Evolutionary conservation across 2,113 vertebrate genomes (phyloP).

Genomic region (Grantiella picta): DNA sequence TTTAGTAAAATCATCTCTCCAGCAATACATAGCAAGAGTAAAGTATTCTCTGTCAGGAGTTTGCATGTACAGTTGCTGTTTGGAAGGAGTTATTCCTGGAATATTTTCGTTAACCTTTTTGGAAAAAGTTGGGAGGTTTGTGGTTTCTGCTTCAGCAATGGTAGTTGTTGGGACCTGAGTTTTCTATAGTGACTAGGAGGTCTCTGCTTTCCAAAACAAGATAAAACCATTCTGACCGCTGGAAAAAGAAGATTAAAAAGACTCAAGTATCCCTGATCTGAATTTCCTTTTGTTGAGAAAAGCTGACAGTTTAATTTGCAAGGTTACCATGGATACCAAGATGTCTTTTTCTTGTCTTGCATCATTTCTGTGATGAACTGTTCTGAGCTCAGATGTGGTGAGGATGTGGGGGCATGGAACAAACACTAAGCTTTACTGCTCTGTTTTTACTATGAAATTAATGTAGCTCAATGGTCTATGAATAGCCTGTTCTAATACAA

Average conservation of each 20-base stretch:
- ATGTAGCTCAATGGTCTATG: background rate
- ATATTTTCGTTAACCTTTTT: background rate
- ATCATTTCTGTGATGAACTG: background rate
- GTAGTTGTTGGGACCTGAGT: background rate
- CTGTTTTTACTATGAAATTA: background rate
- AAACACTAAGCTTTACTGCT: background rate
- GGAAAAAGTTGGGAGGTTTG: background rate
- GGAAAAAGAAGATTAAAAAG: background rate
- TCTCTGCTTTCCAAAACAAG: constrained; percentile 1
- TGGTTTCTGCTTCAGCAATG: background rate
- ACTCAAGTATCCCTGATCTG: background rate
- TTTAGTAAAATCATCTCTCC: background rate
- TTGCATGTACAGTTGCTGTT: background rate
- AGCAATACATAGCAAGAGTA: background rate
- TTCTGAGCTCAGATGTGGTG: background rate
- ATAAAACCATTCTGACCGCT: background rate
- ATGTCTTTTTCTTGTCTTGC: background rate
- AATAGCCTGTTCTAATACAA: background rate
- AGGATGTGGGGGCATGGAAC: background rate
- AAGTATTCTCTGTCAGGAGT: background rate
- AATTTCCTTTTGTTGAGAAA: constrained; percentile 13
- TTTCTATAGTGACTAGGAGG: background rate
- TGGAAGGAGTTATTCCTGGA: background rate
- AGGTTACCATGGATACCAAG: background rate
- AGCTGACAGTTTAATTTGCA: constrained; percentile 20